Conservation (phyloP, 2,888 invertebrate species). For the Physocephala rufipes region DNA sequence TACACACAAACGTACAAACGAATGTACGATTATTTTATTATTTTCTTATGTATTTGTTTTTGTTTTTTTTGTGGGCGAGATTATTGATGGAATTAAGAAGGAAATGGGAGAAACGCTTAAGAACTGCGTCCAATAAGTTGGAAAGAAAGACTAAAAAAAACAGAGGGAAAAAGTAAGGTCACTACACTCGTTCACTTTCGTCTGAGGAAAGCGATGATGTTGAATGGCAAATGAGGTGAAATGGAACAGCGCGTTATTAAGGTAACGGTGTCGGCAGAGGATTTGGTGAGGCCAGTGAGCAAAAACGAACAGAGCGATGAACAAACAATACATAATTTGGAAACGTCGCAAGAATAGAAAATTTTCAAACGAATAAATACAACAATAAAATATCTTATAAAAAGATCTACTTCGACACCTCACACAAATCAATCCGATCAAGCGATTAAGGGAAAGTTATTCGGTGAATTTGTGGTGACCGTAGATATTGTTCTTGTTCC, state of each 20-base stretch:
- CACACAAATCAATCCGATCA: slow-evolving; percentile 19
- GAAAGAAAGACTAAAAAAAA: too few relatives aligned
- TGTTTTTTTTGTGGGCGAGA: too few relatives aligned
- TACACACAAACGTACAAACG: too few relatives aligned
- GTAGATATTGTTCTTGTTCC: slow-evolving; percentile 31
- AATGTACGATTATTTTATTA: too few relatives aligned
- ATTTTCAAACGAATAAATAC: slow-evolving; percentile 2
- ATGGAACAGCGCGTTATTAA: slow-evolving; percentile 2
- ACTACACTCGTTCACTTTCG: slow-evolving; percentile 44
- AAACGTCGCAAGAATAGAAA: slow-evolving; percentile 21
- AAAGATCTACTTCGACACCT: slow-evolving; percentile 14
- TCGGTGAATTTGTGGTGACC: neutral
- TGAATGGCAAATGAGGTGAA: slow-evolving; percentile 26
- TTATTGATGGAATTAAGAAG: too few relatives aligned
- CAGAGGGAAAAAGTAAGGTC: slow-evolving; percentile 36
- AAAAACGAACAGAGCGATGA: neutral
- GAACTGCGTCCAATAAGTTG: too few relatives aligned
- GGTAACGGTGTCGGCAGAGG: neutral
- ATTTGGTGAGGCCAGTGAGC: neutral
- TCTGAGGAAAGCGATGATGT: slow-evolving; percentile 27
- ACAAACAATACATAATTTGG: slow-evolving; percentile 9
- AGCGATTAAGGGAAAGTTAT: slow-evolving; percentile 34
- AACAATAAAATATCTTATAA: neutral
- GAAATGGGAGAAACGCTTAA: too few relatives aligned
- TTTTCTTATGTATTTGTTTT: too few relatives aligned